These are phyloP conservation scores for Tiliacea aurago DNA, from an alignment of 2,888 invertebrate species.

Conservation along the genomic window DNA sequence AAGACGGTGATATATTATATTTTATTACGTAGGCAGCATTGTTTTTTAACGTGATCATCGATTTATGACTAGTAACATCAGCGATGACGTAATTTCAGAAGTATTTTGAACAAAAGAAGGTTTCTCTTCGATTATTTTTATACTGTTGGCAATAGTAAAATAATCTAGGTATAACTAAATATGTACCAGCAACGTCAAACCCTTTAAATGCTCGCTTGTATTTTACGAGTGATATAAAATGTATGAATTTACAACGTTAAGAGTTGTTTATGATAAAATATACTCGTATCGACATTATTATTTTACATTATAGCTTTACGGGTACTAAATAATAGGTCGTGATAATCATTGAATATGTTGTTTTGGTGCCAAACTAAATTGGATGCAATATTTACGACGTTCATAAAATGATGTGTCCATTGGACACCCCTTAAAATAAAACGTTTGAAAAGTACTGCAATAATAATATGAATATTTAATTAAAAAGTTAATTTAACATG, in stretches of 20 bases:
- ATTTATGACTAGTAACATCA: conserved; percentile 17
- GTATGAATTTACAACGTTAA: conserved; percentile 46
- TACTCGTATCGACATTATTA: conserved; percentile 31
- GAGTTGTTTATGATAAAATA: conserved; percentile 48
- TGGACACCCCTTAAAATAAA: neutral
- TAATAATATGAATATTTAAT: neutral
- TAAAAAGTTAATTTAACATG: neutral
- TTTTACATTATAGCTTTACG: conserved; percentile 26
- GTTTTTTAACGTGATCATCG: conserved; percentile 22
- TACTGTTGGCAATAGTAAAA: conserved; percentile 35
- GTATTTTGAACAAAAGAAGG: conserved; percentile 38
- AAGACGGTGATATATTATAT: neutral
- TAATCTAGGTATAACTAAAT: conserved; percentile 50
- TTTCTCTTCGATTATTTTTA: conserved; percentile 39
- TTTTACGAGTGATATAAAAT: conserved; percentile 61
- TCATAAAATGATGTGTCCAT: neutral
- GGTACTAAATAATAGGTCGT: conserved; percentile 14
- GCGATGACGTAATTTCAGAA: conserved; percentile 38
- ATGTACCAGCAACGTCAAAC: conserved; percentile 16
- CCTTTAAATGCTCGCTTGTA: conserved; percentile 49
- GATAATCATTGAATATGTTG: conserved; percentile 3
- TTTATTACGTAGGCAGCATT: conserved; percentile 35
- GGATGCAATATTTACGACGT: neutral
- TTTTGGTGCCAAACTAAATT: conserved; percentile 4
- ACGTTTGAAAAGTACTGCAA: neutral